Evolutionary conservation across 64 coral and sea anemone species (phyloP), one percentile per base, ranked within the genome.

Genomic region (Actinia equina): DNA sequence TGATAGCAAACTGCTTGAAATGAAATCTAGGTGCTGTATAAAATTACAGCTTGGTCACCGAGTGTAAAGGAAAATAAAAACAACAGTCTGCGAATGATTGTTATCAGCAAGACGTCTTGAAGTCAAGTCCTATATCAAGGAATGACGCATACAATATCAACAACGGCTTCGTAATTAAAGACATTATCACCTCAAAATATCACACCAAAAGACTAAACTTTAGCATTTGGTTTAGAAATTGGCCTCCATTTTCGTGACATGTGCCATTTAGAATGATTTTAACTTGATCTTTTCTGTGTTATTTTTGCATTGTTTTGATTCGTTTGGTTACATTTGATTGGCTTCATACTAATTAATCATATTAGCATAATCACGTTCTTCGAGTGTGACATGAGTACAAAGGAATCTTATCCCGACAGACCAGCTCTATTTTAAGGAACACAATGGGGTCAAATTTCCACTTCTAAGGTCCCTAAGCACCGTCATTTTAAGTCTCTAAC

Each of bases 381-480:
- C 4, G 42, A 20, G 43, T 81, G 78, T 81, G 78, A 81, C 78
- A 81, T 13, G 17, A 81, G 22, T 1, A 81, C 78, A 81, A 81
- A 9, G 27, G 78, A 49, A 44, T 81, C 78, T 44, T 44, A 49
- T 52, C 78, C 49, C 27, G 16, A 81, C 78, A 81, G 45, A 49
- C 45, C 44, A 81, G 78, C 17, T 49, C 78, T 81, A 81, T 81
- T 81, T 81, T 81, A 20, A 81, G 69, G 17, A 49, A 81, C 19
- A 81, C 78, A 81, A 81, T 49, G 22, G 44, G 78, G 42, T 81
- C 78, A 81, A 49, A 81, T 81, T 81, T 81, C 78, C 17, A 51
- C 20, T 37, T 41, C 17, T 17, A 43, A 7, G 77, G 44, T 41
- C 44, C 15, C 49, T 81, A 42, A 81, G 78, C 6, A 81, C 16